phyloP scores from a whole-genome alignment of 1,140 invertebrate genomes.

The Venturia canescens region DNA sequence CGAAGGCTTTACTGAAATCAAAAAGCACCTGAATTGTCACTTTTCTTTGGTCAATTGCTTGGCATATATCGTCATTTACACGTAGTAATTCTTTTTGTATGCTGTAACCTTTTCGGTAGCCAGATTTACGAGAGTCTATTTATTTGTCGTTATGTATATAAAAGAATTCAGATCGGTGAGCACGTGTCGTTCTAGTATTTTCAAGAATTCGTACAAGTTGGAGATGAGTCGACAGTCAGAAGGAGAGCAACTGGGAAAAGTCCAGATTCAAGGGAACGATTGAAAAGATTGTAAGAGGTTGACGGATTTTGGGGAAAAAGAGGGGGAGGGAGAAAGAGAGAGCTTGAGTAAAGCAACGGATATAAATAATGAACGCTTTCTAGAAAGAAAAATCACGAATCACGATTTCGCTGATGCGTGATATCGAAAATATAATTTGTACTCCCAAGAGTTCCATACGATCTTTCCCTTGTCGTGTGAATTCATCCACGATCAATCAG shows the following conservation, averaged over 20 bases:
- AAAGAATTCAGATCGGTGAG: neutral
- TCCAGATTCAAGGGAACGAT: neutral
- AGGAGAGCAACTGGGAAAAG: neutral
- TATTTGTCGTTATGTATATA: too few species aligned
- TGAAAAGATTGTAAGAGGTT: neutral
- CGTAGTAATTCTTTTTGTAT: slow-evolving; percentile 46
- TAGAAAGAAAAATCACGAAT: neutral
- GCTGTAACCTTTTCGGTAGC: slow-evolving; percentile 43
- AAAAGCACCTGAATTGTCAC: slow-evolving; percentile 52
- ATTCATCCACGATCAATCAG: too few species aligned
- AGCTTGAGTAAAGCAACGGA: neutral
- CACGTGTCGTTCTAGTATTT: neutral
- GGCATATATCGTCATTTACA: slow-evolving; percentile 43
- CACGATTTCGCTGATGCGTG: neutral
- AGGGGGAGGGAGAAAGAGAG: neutral
- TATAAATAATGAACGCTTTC: neutral
- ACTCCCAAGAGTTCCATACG: neutral
- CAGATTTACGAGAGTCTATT: slow-evolving; percentile 39
- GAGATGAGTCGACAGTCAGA: neutral
- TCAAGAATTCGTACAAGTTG: neutral
- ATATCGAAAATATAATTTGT: neutral
- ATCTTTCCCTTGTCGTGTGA: too few species aligned
- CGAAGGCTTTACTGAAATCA: slow-evolving; percentile 58
- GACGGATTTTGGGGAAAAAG: neutral
- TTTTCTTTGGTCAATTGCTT: slow-evolving; percentile 27